Evolutionary conservation across 2,797 vertebrate genomes (phyloP).

Genomic region (Enteromius radiatus): DNA sequence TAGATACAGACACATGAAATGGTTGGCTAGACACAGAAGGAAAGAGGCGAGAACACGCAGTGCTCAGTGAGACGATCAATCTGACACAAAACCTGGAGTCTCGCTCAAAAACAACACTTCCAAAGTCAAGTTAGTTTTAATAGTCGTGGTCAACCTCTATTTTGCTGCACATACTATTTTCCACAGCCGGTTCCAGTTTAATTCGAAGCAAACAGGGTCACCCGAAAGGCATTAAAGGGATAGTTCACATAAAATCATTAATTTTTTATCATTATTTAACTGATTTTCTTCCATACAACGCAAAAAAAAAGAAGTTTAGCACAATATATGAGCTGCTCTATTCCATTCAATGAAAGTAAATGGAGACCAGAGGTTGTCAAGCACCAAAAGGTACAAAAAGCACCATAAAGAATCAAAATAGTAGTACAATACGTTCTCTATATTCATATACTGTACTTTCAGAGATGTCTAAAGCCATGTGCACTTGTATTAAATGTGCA

Average conservation of each 20-base stretch:
- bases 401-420: neutral
- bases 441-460: neutral
- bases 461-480: neutral
- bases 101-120: slow-evolving; percentile 8
- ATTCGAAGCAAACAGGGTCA: slow-evolving; percentile 57
- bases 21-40: slow-evolving; percentile 57
- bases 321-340: neutral
- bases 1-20: slow-evolving; percentile 73
- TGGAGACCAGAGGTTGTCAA: neutral
- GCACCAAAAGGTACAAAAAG: neutral
- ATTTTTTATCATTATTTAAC: slow-evolving; percentile 9
- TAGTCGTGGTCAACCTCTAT: slow-evolving; percentile 26
- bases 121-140: slow-evolving; percentile 39
- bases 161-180: slow-evolving; percentile 45
- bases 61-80: slow-evolving; percentile 28
- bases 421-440: neutral
- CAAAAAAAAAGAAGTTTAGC: neutral
- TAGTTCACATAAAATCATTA: slow-evolving; percentile 32
- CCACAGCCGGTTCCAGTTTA: slow-evolving; percentile 56
- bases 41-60: slow-evolving; percentile 45
- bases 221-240: slow-evolving; percentile 32
- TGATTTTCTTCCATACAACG: neutral
- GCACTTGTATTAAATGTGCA: neutral
- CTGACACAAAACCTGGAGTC: slow-evolving; percentile 28
- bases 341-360: neutral